Evolutionary conservation across 2,888 invertebrate species (phyloP).

Genomic region (Adineta ricciae): DNA sequence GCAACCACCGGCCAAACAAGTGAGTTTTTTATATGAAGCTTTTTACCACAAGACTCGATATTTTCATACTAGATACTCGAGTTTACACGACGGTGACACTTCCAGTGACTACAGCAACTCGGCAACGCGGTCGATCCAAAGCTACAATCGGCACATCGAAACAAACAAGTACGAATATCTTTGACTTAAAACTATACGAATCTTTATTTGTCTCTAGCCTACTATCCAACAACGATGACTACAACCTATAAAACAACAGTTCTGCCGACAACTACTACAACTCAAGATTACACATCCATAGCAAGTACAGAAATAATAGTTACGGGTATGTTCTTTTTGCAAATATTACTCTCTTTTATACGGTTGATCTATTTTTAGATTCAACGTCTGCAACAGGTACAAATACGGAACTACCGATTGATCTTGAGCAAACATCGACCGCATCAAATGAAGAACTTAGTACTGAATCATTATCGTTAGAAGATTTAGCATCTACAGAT

Average conservation of each 20-base stretch:
- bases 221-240: not conserved
- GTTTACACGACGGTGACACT: not conserved
- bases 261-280: not conserved
- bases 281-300: not conserved
- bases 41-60: not conserved
- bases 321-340: not conserved
- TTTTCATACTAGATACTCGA: not conserved
- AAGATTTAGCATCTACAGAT: not conserved
- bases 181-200: not conserved
- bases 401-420: not conserved
- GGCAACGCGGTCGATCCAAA: not conserved
- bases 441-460: not conserved
- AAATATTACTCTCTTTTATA: not conserved
- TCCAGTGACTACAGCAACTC: not conserved
- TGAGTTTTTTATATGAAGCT: too few species aligned
- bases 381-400: not conserved
- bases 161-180: not conserved
- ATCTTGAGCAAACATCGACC: not conserved
- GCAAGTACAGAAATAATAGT: not conserved
- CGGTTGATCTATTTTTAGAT: not conserved
- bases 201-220: not conserved
- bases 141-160: too few species aligned
- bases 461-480: not conserved
- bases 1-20: too few species aligned
- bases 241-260: not conserved